Evolutionary conservation across 2,797 vertebrate species (phyloP).

Genomic region (Cebuella pygmaea): DNA sequence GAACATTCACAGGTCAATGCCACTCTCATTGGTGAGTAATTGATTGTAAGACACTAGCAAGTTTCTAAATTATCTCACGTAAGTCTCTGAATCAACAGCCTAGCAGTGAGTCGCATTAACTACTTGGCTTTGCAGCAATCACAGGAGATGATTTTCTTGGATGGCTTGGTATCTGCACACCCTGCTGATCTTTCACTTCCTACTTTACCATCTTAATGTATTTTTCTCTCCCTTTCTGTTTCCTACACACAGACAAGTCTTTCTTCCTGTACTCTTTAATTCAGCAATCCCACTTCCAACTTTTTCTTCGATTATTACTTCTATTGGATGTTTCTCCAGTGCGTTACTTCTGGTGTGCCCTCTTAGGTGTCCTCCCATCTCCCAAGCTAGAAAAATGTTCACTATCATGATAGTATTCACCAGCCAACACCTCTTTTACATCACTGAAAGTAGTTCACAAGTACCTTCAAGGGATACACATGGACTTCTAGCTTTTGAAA

Average conservation of each 20-base stretch:
- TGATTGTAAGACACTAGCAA: neutral
- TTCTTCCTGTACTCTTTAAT: neutral
- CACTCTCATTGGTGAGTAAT: neutral
- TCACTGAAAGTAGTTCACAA: too few species aligned
- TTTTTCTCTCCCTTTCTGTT: neutral
- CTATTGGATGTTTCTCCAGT: neutral
- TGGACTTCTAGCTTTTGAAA: neutral
- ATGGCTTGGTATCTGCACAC: too few species aligned
- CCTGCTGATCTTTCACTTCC: neutral
- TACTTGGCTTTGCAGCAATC: neutral
- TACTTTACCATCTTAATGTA: neutral
- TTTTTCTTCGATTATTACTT: neutral
- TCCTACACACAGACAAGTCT: neutral
- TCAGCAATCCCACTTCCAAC: neutral
- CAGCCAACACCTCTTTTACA: neutral
- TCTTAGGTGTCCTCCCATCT: neutral
- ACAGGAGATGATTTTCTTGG: neutral
- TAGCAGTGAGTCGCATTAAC: neutral
- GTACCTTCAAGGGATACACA: neutral
- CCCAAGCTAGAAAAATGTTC: neutral
- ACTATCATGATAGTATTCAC: neutral
- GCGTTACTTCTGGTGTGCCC: neutral
- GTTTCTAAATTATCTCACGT: rapidly evolving
- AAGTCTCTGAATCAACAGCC: neutral
- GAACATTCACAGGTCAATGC: neutral